Evolutionary conservation across 2,113 vertebrate species (phyloP).

Genomic region (Indri indri): DNA sequence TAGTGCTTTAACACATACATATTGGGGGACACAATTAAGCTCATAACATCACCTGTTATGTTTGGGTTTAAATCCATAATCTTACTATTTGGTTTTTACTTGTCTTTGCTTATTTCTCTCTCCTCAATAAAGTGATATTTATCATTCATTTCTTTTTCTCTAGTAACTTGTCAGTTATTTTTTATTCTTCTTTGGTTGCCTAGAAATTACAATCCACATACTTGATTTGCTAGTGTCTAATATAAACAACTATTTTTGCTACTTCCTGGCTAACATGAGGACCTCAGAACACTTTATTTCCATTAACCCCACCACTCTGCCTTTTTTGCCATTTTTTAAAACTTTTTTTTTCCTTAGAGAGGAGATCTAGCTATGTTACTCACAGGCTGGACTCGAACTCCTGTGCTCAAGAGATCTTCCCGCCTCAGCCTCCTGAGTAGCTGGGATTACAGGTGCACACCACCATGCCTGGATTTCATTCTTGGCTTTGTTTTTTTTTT

Average conservation of each 20-base stretch:
- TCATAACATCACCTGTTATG: too few relatives aligned
- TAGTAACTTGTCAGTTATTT: background rate
- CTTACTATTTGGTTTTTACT: background rate
- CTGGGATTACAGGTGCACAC: too few relatives aligned
- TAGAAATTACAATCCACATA: background rate
- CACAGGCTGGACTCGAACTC: too few relatives aligned
- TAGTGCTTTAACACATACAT: background rate
- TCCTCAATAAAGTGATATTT: background rate
- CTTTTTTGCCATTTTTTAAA: background rate
- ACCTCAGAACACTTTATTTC: background rate
- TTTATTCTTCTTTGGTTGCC: background rate
- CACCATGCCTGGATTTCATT: too few relatives aligned
- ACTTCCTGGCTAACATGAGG: background rate
- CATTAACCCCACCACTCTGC: background rate
- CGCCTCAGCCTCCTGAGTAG: too few relatives aligned
- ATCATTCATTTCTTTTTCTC: background rate
- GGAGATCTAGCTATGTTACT: too few relatives aligned
- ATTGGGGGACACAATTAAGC: too few relatives aligned
- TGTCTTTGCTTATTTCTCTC: background rate
- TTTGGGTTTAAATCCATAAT: too few relatives aligned
- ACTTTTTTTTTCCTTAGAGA: too few relatives aligned
- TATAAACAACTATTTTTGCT: background rate
- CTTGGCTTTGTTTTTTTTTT: too few relatives aligned
- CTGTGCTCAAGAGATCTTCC: too few relatives aligned
- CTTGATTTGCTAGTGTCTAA: background rate